Evolutionary conservation across 1,140 invertebrate genomes (phyloP), one percentile per base, ranked within the genome.

Genomic region (Laodelphax striatellus): DNA sequence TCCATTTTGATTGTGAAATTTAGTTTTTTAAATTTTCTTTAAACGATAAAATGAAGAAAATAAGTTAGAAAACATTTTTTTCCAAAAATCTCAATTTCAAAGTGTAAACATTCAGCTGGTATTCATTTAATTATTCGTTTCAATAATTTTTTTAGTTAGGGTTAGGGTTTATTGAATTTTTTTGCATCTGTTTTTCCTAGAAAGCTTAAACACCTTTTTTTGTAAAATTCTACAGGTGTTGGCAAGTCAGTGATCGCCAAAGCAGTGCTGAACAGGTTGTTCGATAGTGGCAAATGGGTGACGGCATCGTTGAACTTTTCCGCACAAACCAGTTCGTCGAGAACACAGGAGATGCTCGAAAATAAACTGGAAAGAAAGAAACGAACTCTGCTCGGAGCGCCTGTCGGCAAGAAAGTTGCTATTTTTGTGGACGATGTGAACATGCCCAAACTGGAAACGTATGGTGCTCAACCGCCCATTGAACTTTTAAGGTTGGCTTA

Each of bases 361-460:
- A 77, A 80, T 52, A 89, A 83, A 64, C 72, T 96, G 52, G 91
- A 94, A 66, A 91, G 87, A 68, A 80, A 88, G 46, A 86, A 87
- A 56, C 87, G 85, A 59, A 87, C 84, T 2, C 77, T 90, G 1
- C 77, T 89, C n/a, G 90, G 91, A 0, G 90, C 90, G 4, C 90
- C 91, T 0, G 70, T 87, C 19, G 90, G 89, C 8, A 93, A 92
- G 73, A 85, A 85, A 66, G 77, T 90, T 0, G 82, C 93, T 31
- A 79, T 92, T 52, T 92, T 93, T 71, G 85, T 95, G n/a, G 92
- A 96, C 72, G 92, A 96, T 69, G 81, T 95, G 0, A 94, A 95
- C 68, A 93, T 94, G 90, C 92, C 92, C 0, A 84, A 82, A 66
- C 69, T 87, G 34, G 84, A 93, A 65, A 82, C 81, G 0, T 95